Conservation (phyloP, 2,113 vertebrate genomes). For the Heterotis niloticus region DNA sequence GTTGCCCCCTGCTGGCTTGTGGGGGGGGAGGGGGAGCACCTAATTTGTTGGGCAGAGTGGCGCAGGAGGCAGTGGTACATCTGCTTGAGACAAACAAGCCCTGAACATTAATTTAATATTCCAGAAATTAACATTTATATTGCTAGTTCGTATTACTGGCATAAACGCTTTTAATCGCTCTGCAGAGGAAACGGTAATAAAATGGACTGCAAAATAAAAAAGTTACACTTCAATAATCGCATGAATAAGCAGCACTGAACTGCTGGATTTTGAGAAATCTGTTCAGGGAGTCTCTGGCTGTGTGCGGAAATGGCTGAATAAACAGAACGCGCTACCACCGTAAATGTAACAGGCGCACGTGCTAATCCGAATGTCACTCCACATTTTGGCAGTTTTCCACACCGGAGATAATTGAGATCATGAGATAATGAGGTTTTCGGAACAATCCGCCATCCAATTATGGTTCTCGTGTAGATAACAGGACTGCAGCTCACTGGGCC, state of each 20-base stretch:
- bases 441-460: neutral
- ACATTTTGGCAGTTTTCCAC: neutral
- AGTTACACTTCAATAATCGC: constrained; percentile 20
- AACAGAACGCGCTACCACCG: neutral
- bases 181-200: constrained; percentile 11
- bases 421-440: neutral
- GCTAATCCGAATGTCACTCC: neutral
- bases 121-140: constrained; percentile 26
- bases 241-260: constrained; percentile 17
- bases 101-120: constrained; percentile 25
- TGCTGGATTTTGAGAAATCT: constrained; percentile 1
- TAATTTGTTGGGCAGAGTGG: neutral
- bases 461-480: neutral
- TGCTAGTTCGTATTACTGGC: neutral
- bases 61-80: neutral
- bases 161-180: constrained; percentile 17
- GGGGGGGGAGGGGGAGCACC: constrained; percentile 23
- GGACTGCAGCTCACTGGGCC: neutral
- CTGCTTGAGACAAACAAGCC: constrained; percentile 7
- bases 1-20: constrained; percentile 58
- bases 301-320: constrained; percentile 6
- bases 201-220: constrained; percentile 16
- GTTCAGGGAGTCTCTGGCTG: neutral
- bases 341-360: neutral
- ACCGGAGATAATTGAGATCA: neutral